phyloP scores from a whole-genome alignment of 2,797 vertebrate genomes.

The Hylomyscus alleni region DNA sequence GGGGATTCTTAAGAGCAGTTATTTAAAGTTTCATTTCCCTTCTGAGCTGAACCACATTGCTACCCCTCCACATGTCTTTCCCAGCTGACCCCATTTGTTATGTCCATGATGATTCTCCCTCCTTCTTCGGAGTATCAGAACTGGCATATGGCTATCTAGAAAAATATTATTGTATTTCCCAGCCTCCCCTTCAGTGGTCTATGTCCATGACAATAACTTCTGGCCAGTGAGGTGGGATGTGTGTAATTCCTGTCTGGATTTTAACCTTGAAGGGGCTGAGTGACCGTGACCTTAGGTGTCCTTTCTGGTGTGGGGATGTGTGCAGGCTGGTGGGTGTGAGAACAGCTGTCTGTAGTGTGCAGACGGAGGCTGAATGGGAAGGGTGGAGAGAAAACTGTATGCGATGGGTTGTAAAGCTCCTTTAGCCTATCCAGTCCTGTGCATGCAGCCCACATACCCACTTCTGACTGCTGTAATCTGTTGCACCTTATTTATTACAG shows the following conservation, averaged over 20 bases:
- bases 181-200: not conserved
- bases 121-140: not conserved
- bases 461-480: not conserved
- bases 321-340: not conserved
- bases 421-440: not conserved
- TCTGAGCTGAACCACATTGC: constrained; percentile 15
- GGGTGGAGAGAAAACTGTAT: not conserved
- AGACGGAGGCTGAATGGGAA: not conserved
- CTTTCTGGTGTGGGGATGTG: not conserved
- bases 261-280: not conserved
- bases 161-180: not conserved
- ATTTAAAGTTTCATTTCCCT: constrained; percentile 30
- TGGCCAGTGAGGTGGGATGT: not conserved
- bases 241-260: not conserved
- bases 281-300: not conserved
- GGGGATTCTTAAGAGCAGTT: not conserved
- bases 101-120: not conserved
- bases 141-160: not conserved
- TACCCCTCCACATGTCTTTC: not conserved
- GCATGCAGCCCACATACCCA: not conserved
- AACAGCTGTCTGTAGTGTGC: not conserved
- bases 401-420: not conserved
- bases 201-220: not conserved
- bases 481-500: not conserved
- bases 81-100: not conserved